A percentile compares a stretch with the other conserved stretches of the same genome.
phyloP scores from a whole-genome alignment of 2,888 invertebrate genomes.

The Pantelozetes paolii region DNA sequence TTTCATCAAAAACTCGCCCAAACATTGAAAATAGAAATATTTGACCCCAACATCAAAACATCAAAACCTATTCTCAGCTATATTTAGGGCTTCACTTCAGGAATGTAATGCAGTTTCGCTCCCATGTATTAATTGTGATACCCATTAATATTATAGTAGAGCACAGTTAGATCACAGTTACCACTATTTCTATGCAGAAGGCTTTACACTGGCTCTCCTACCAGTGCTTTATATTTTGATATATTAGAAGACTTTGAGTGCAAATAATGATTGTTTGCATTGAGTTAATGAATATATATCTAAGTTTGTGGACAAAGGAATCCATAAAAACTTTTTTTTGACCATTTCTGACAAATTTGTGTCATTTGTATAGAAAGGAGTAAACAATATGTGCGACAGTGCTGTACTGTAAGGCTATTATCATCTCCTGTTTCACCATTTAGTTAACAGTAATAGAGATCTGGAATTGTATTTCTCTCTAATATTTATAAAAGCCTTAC shows the following conservation, averaged over 20 bases:
- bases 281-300: slow-evolving; percentile 24
- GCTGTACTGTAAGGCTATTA: not conserved
- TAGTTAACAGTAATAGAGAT: not conserved
- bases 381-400: slow-evolving; percentile 12
- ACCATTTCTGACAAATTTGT: not conserved
- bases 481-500: not conserved
- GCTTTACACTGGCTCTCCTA: not conserved
- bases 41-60: slow-evolving; percentile 22
- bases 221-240: not conserved
- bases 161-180: not conserved
- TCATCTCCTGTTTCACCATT: slow-evolving; percentile 23
- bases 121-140: not conserved
- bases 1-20: slow-evolving; percentile 26
- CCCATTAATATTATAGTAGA: not conserved
- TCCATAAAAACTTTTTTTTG: slow-evolving; percentile 11
- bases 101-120: slow-evolving; percentile 11
- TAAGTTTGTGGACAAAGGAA: not conserved
- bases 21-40: slow-evolving; percentile 21
- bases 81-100: slow-evolving; percentile 5
- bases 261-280: slow-evolving; percentile 7
- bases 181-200: not conserved
- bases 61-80: no score
- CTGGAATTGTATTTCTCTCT: not conserved
- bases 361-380: slow-evolving; percentile 24
- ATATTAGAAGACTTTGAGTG: not conserved